These are phyloP conservation scores for Ichneumon xanthorius DNA, from an alignment of 2,888 invertebrate genomes.

Conservation along the genomic window DNA sequence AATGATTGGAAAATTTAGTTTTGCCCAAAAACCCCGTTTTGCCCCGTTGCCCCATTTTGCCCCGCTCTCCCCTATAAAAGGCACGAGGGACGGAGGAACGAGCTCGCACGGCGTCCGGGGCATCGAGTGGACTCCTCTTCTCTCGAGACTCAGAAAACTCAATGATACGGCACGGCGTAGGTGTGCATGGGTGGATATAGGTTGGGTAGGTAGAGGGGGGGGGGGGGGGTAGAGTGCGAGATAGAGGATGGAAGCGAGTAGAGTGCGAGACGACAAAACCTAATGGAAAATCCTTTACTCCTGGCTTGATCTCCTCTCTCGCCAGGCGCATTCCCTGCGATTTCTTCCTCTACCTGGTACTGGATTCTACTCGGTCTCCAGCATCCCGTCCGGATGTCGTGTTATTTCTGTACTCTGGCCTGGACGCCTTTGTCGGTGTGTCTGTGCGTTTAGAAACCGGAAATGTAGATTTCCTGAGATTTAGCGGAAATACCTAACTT, in stretches of 20 bases:
- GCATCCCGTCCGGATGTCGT: background rate
- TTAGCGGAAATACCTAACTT: too few species aligned
- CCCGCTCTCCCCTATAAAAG: background rate
- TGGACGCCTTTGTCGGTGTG: constrained; percentile 27
- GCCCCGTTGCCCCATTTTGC: too few species aligned
- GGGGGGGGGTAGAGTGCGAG: background rate
- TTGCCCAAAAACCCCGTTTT: too few species aligned
- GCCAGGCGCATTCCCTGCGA: constrained; percentile 16
- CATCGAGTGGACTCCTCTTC: constrained; percentile 32
- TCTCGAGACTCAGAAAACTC: constrained; percentile 12
- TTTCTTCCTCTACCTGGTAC: constrained; percentile 37
- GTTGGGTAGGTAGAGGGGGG: background rate
- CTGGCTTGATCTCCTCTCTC: constrained; percentile 51
- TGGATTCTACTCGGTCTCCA: constrained; percentile 23
- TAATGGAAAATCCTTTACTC: constrained; percentile 76
- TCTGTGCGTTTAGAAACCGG: background rate
- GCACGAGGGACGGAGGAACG: constrained; percentile 7
- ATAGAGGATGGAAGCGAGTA: constrained; percentile 16
- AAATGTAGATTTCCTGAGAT: too few species aligned
- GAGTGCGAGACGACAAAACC: constrained; percentile 68
- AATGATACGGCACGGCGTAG: background rate
- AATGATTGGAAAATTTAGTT: too few species aligned
- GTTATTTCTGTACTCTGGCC: background rate
- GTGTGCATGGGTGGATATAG: constrained; percentile 1
- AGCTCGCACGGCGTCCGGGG: constrained; percentile 26